A percentile compares a stretch with the other conserved stretches of the same genome.
These are phyloP conservation scores for Stichopus horrens DNA, from an alignment of 53 echinoderm and acorn worm genomes.

Conservation along the genomic window DNA sequence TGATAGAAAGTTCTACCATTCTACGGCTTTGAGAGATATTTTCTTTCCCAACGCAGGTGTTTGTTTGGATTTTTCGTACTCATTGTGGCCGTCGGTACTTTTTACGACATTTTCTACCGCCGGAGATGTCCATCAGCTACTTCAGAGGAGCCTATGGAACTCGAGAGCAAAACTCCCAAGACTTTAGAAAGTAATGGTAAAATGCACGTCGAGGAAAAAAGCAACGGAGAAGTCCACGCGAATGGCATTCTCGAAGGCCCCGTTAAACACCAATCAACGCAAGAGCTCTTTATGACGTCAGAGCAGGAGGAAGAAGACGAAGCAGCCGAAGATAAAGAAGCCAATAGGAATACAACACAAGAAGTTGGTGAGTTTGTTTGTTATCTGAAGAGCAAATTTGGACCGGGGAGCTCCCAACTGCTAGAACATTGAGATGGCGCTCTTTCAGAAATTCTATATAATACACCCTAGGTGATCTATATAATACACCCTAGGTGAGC, in stretches of 20 bases:
- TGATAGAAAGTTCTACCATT: too few relatives aligned
- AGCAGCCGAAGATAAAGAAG: not conserved
- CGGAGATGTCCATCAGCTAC: not conserved
- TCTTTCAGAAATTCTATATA: too few relatives aligned
- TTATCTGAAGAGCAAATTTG: too few relatives aligned
- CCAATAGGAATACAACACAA: not conserved
- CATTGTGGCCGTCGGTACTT: not conserved
- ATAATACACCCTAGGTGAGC: too few relatives aligned
- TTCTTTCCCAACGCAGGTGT: not conserved
- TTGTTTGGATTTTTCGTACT: conserved; percentile 5
- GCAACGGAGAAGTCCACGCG: not conserved
- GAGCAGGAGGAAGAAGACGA: not conserved
- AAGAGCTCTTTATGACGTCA: conserved; percentile 13
- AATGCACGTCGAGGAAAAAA: not conserved
- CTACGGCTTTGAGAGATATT: not conserved
- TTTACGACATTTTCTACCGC: conserved; percentile 10
- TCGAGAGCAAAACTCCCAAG: not conserved
- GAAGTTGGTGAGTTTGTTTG: not conserved
- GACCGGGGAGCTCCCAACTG: too few relatives aligned
- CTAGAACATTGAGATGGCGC: too few relatives aligned
- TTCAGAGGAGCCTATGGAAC: not conserved
- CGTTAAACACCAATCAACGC: not conserved
- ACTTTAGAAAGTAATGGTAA: not conserved
- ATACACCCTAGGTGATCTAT: too few relatives aligned
- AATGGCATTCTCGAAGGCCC: not conserved